phyloP scores from a whole-genome alignment of 64 coral and sea anemone genomes.

The Platygyra sinensis region DNA sequence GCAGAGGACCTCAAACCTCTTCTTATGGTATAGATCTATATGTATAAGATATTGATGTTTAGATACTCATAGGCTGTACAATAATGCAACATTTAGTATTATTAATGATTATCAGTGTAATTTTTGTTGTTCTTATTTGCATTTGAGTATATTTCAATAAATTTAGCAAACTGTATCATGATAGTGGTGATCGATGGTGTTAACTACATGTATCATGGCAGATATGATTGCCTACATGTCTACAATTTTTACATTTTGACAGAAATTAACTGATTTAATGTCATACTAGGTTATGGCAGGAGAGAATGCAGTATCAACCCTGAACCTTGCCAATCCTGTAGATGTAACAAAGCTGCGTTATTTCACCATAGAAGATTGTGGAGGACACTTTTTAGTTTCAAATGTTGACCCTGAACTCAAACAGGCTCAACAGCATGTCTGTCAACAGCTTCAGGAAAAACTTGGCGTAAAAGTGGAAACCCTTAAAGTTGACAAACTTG shows the following conservation, averaged over 20 bases:
- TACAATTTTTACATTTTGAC: too few relatives aligned
- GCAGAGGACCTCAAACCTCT: constrained; percentile 76
- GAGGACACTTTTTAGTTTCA: constrained; percentile 79
- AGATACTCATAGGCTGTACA: neutral
- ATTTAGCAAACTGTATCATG: neutral
- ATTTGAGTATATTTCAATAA: neutral
- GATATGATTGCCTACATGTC: too few relatives aligned
- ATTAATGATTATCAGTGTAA: too few relatives aligned
- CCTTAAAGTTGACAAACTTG: constrained; percentile 78
- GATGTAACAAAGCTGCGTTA: constrained; percentile 77
- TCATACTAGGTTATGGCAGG: constrained; percentile 76
- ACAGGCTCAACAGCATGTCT: constrained; percentile 79
- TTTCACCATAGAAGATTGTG: constrained; percentile 74
- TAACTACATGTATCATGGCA: too few relatives aligned
- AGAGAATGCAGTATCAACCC: constrained; percentile 53
- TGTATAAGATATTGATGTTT: neutral
- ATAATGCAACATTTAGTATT: too few relatives aligned
- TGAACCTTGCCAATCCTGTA: constrained; percentile 63
- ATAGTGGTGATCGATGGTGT: too few relatives aligned
- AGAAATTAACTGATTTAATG: neutral
- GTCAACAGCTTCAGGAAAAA: constrained; percentile 60
- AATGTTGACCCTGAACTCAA: constrained; percentile 67
- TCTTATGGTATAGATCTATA: constrained; percentile 50
- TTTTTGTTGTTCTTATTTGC: too few relatives aligned
- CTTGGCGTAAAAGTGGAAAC: constrained; percentile 61